A percentile compares a stretch with the other conserved stretches of the same genome.
Conservation (phyloP, 2,888 invertebrate species). For the Tetranychus piercei region DNA sequence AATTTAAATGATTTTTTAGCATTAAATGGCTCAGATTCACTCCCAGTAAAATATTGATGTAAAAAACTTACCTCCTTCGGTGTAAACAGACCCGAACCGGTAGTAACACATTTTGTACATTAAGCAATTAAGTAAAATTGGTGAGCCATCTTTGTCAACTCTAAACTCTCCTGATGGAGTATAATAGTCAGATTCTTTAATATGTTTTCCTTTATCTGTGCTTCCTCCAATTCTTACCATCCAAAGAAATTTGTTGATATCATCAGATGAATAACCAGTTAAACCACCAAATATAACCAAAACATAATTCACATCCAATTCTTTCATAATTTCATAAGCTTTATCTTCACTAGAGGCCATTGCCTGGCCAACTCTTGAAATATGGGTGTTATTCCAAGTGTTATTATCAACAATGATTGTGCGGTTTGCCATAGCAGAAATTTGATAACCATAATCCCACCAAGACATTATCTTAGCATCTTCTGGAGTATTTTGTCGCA, state of each 20-base stretch:
- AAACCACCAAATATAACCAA: slow-evolving; percentile 96
- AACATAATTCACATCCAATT: slow-evolving; percentile 92
- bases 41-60: no score
- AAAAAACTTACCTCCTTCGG: slow-evolving; percentile 55
- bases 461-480: slow-evolving; percentile 95
- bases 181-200: slow-evolving; percentile 91
- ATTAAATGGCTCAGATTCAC: not conserved
- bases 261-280: slow-evolving; percentile 93
- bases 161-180: slow-evolving; percentile 86
- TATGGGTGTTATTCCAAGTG: slow-evolving; percentile 99
- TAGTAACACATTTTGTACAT: slow-evolving; percentile 99
- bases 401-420: slow-evolving; percentile 96
- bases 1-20: not conserved
- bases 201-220: slow-evolving; percentile 80
- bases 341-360: slow-evolving; percentile 94
- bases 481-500: slow-evolving; percentile 84
- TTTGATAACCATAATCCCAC: slow-evolving; percentile 99
- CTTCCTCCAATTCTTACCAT: slow-evolving; percentile 95
- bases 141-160: slow-evolving; percentile 81
- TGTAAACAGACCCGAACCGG: slow-evolving; percentile 85
- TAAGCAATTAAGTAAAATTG: slow-evolving; percentile 75
- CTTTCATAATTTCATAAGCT: slow-evolving; percentile 92
- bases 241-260: slow-evolving; percentile 98
- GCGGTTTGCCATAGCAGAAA: slow-evolving; percentile 96
- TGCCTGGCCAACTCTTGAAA: slow-evolving; percentile 89